Evolutionary conservation across 2,113 vertebrate genomes (phyloP), one percentile per base, ranked within the genome.

Genomic region (Aspiorhynchus laticeps): DNA sequence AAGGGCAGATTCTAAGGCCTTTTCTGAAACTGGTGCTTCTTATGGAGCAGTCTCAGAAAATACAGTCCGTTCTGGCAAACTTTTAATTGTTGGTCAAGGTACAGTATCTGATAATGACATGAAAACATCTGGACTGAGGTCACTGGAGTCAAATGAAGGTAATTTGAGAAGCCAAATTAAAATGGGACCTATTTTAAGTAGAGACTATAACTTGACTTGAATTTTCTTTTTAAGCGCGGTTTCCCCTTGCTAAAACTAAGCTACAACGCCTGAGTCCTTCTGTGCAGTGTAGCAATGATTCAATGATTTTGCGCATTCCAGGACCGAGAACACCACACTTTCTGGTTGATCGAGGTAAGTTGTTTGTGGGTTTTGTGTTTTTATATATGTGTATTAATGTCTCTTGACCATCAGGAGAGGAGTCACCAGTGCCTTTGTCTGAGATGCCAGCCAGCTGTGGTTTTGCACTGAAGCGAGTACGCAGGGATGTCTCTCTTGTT

Each of bases 371-470:
- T 11, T n/a, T 9, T 51, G 73, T 7, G 6, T 14, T 28, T 33
- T 0, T 9, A 0, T 8, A 2, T 14, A 12, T 36, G 38, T 7
- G 5, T 1, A 41, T 9, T 41, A 41, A 41, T 36, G n/a, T n/a
- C 69, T 86, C 5, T 75, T 15, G 5, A 53, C 38, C 33, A 53
- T 63, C 86, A 93, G 91, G 84, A 80, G 84, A 88, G 2, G 80
- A 33, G 7, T 59, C 73, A 4, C 86, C 73, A 46, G 84, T 88
- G 12, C 90, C 91, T 65, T 19, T 94, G 41, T 87, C 91, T 65
- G 78, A 80, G 28, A 90, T 93, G 81, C 86, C 90, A 7, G 43
- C 88, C 2, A 38, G 73, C 26, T 93, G 93, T 88, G 92, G 91
- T 33, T 91, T 86, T 28, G 91, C 90, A 43, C 48, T 91, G 61